A percentile compares a stretch with the other conserved stretches of the same genome.
Conservation (phyloP, 2,888 invertebrate species). For the Halictus ligatus region DNA sequence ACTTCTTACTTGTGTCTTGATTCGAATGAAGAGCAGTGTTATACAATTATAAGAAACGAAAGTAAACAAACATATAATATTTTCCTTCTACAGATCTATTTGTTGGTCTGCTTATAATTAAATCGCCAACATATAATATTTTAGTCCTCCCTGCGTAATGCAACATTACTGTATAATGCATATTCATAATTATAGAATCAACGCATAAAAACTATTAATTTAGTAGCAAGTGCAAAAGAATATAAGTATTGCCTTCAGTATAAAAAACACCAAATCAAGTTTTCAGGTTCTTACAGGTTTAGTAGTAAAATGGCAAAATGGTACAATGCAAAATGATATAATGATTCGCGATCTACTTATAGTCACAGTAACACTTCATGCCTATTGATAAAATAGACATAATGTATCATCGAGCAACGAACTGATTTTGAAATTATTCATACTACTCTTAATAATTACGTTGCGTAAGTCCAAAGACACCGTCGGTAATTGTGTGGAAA, state of each 20-base stretch:
- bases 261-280: background rate
- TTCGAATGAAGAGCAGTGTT: background rate
- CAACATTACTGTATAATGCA: background rate
- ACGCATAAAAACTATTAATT: background rate
- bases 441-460: background rate
- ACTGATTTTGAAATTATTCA: background rate
- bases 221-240: background rate
- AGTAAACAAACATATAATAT: background rate
- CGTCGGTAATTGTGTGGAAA: background rate
- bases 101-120: background rate
- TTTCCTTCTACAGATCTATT: background rate
- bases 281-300: background rate
- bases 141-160: background rate
- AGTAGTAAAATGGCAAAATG: background rate
- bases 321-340: background rate
- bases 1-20: background rate
- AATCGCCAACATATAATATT: background rate
- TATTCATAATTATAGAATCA: background rate
- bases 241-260: background rate
- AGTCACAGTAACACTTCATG: background rate
- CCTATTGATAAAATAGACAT: background rate
- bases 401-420: background rate
- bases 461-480: background rate
- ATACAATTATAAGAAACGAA: background rate
- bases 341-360: background rate